phyloP scores from a whole-genome alignment of 1,140 invertebrate genomes.

The Drosophila chauvacae region DNA sequence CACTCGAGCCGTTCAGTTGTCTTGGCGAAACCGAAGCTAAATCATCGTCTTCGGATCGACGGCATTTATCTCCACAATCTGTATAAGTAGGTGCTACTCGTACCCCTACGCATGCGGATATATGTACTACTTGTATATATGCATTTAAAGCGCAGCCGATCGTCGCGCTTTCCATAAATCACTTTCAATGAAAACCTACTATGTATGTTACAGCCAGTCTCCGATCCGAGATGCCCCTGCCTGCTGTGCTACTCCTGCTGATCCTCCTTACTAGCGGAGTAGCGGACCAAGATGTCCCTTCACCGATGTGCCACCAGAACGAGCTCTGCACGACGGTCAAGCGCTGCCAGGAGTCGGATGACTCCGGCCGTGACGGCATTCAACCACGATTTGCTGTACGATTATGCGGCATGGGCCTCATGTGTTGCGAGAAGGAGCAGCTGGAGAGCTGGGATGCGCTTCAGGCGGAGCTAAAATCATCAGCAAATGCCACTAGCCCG shows the following conservation, averaged over 20 bases:
- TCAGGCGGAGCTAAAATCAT: background rate
- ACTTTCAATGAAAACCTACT: background rate
- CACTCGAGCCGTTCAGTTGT: constrained; percentile 35
- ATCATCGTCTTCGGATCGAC: constrained; percentile 2
- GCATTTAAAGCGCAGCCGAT: background rate
- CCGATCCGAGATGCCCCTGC: background rate
- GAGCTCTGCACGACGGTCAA: constrained; percentile 54
- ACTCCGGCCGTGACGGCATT: constrained; percentile 49
- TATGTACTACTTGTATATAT: constrained; percentile 3
- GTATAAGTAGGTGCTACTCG: background rate
- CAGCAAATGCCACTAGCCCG: rapidly evolving
- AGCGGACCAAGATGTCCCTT: constrained; percentile 22
- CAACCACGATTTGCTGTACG: constrained; percentile 29
- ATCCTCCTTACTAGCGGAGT: background rate
- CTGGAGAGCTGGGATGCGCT: constrained; percentile 52
- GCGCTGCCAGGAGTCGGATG: constrained; percentile 56
- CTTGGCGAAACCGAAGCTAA: constrained; percentile 1
- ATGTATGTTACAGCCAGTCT: background rate
- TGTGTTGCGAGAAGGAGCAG: constrained; percentile 63
- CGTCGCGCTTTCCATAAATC: background rate
- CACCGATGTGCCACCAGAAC: constrained; percentile 12
- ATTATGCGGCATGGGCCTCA: constrained; percentile 27
- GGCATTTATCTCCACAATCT: background rate
- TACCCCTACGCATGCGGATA: constrained; percentile 4
- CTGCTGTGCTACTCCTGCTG: constrained; percentile 18